These are phyloP conservation scores for Brachymystax lenok DNA, from an alignment of 2,797 vertebrate species.

Conservation along the genomic window DNA sequence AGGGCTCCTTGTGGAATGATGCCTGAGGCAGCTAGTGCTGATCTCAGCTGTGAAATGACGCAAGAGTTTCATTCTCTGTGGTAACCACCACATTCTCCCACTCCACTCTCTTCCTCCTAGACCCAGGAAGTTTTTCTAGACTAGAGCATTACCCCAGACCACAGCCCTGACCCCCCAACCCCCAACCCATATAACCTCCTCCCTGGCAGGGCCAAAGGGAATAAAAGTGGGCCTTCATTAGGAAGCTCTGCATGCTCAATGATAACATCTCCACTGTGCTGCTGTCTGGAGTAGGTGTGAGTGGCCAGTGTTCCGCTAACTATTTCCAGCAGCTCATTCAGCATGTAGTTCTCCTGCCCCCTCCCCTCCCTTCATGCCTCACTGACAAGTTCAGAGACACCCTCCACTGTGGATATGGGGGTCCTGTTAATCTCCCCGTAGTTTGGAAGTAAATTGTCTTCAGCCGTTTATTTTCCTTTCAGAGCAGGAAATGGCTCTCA, in stretches of 20 bases:
- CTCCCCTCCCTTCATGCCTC: constrained; percentile 6
- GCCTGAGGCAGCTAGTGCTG: not conserved
- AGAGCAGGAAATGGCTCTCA: constrained; percentile 4
- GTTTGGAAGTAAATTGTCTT: constrained; percentile 22
- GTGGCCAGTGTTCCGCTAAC: not conserved
- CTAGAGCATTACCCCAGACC: not conserved
- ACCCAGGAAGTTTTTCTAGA: not conserved
- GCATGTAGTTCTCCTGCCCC: constrained; percentile 12
- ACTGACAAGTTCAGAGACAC: constrained; percentile 29
- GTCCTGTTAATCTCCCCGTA: constrained; percentile 25
- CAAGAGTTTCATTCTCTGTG: not conserved
- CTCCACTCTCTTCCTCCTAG: not conserved
- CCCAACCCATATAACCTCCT: not conserved
- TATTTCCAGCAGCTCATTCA: constrained; percentile 10
- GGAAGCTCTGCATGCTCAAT: not conserved
- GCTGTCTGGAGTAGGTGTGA: not conserved
- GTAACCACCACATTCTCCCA: not conserved
- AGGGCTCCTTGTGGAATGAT: not conserved
- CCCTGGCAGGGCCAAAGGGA: not conserved
- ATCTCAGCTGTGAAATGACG: not conserved
- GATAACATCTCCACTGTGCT: not conserved
- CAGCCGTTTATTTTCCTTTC: constrained; percentile 35
- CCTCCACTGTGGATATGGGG: constrained; percentile 3
- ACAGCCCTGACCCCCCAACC: no score
- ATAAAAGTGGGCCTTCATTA: not conserved